Evolutionary conservation across 2,797 vertebrate genomes (phyloP).

Genomic region (Hydrocynus forskahlii): DNA sequence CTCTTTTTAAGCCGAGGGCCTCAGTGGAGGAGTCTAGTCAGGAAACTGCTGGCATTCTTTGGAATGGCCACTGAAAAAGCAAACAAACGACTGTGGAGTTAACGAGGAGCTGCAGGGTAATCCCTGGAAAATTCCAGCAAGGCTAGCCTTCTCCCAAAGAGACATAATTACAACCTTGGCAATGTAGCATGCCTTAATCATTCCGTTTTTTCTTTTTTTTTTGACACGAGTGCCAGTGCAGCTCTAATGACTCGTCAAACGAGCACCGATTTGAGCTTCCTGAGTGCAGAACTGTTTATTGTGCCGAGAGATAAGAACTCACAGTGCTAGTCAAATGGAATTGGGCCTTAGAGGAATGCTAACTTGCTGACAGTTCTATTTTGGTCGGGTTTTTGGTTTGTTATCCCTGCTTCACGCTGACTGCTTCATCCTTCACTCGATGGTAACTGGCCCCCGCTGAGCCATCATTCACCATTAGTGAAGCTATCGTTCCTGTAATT

Average conservation of each 20-base stretch:
- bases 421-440: not conserved
- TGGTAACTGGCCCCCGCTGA: not conserved
- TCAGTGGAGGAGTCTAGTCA: conserved; percentile 22
- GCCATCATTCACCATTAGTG: not conserved
- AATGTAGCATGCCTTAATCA: not conserved
- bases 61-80: conserved; percentile 27
- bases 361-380: too few relatives aligned
- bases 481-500: not conserved
- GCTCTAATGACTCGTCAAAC: conserved; percentile 14
- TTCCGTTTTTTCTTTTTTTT: not conserved
- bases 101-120: conserved; percentile 15
- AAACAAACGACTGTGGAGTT: conserved; percentile 27
- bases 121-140: conserved; percentile 7
- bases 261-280: conserved; percentile 34
- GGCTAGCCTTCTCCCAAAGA: not conserved
- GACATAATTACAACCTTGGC: not conserved
- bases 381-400: too few relatives aligned
- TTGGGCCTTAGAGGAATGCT: too few relatives aligned
- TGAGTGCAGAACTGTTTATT: conserved; percentile 18
- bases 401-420: not conserved
- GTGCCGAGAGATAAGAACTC: not conserved
- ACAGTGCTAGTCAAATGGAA: too few relatives aligned
- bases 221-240: not conserved
- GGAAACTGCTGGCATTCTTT: conserved; percentile 40
- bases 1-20: conserved; percentile 9